Conservation (phyloP, 2,113 vertebrate genomes). For the Anthoscopus minutus region DNA sequence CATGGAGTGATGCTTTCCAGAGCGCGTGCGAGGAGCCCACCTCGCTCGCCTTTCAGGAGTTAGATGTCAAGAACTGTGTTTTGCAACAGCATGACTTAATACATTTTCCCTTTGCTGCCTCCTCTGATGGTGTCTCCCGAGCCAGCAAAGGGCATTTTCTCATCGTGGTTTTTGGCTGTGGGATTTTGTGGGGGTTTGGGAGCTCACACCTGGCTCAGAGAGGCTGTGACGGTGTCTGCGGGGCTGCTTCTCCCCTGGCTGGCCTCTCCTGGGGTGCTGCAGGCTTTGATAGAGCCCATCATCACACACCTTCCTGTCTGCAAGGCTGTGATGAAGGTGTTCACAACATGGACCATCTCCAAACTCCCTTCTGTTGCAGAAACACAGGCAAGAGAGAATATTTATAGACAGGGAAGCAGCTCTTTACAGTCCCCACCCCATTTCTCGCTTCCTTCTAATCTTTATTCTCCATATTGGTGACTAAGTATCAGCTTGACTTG, state of each 20-base stretch:
- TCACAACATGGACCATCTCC: neutral
- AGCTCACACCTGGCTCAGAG: neutral
- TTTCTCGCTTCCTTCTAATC: neutral
- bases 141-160: neutral
- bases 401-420: neutral
- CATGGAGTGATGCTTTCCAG: slow-evolving; percentile 3
- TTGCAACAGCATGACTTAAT: neutral
- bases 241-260: neutral
- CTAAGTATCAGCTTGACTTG: neutral
- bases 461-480: neutral
- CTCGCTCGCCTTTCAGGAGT: neutral
- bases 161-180: fast-evolving
- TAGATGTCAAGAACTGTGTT: neutral
- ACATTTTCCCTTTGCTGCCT: neutral
- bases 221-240: fast-evolving
- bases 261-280: fast-evolving
- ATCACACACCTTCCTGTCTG: neutral
- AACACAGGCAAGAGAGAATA: neutral
- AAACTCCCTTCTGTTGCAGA: neutral
- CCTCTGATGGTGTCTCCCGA: neutral
- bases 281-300: neutral
- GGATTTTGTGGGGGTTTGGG: neutral
- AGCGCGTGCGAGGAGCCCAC: neutral
- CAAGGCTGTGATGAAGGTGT: neutral
- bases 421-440: neutral